Evolutionary conservation across 2,888 invertebrate species (phyloP).

Genomic region (Strigamia transsilvanica): DNA sequence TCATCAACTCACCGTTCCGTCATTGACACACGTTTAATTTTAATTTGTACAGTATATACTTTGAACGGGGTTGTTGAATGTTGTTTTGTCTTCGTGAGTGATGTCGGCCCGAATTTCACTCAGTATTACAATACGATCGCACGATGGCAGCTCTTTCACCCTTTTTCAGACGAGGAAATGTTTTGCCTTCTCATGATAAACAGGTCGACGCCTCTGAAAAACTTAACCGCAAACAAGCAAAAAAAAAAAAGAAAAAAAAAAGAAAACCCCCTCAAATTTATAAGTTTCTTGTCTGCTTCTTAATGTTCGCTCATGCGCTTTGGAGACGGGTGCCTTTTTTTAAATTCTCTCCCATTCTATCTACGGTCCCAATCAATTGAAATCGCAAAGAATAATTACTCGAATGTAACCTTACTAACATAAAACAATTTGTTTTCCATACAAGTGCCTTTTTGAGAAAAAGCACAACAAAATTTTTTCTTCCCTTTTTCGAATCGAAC

Average conservation of each 20-base stretch:
- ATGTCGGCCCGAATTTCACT: conserved; percentile 39
- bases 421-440: background rate
- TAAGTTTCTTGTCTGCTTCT: conserved; percentile 44
- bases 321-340: conserved; percentile 41
- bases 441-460: conserved; percentile 42
- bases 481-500: conserved; percentile 21
- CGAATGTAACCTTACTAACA: background rate
- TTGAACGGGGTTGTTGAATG: conserved; percentile 43
- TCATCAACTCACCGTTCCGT: conserved; percentile 46
- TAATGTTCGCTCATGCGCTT: conserved; percentile 47
- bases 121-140: conserved; percentile 44
- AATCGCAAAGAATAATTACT: conserved; percentile 20
- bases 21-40: conserved; percentile 19
- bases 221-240: background rate
- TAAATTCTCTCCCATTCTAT: background rate
- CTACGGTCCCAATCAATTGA: background rate
- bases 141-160: conserved; percentile 48
- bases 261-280: background rate
- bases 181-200: conserved; percentile 48
- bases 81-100: conserved; percentile 41
- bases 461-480: conserved; percentile 48
- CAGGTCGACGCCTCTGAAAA: conserved; percentile 38
- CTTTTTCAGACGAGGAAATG: conserved; percentile 48
- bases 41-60: conserved; percentile 13
- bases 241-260: conserved; percentile 7